Percentiles rank a stretch among this genome's conserved stretches.
phyloP scores from a whole-genome alignment of 2,888 invertebrate species.

The Drosophila setosimentum region DNA sequence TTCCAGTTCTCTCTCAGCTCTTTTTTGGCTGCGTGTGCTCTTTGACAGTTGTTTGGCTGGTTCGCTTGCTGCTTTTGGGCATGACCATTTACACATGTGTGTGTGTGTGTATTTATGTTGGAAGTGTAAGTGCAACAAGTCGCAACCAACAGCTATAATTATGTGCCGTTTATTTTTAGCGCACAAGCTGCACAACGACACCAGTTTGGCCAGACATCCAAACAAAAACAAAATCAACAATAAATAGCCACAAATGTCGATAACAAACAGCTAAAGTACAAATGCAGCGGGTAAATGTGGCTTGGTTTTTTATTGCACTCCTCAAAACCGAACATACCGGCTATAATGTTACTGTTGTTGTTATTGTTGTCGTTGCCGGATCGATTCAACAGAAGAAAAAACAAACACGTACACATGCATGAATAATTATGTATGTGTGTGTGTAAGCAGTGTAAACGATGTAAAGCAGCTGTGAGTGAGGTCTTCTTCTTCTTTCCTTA shows the following conservation, averaged over 20 bases:
- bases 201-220: constrained; percentile 29
- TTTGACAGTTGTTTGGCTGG: constrained; percentile 28
- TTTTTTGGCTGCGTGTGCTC: constrained; percentile 18
- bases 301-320: constrained; percentile 51
- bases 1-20: not conserved
- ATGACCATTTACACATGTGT: constrained; percentile 19
- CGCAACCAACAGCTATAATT: constrained; percentile 60
- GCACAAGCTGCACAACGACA: constrained; percentile 36
- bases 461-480: constrained; percentile 47
- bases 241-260: constrained; percentile 51
- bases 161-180: constrained; percentile 70
- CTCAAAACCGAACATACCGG: constrained; percentile 52
- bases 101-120: constrained; percentile 9
- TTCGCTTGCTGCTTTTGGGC: constrained; percentile 38
- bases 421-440: constrained; percentile 6
- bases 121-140: constrained; percentile 71
- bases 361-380: constrained; percentile 39
- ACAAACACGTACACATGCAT: constrained; percentile 9
- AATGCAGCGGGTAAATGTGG: constrained; percentile 62
- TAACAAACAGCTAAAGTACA: constrained; percentile 53
- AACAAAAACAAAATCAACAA: constrained; percentile 23
- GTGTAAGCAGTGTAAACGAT: constrained; percentile 37
- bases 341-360: constrained; percentile 32
- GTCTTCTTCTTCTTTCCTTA: constrained; percentile 49
- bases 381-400: constrained; percentile 42